Conservation (phyloP, 2,113 vertebrate species). For the Promerops cafer region DNA sequence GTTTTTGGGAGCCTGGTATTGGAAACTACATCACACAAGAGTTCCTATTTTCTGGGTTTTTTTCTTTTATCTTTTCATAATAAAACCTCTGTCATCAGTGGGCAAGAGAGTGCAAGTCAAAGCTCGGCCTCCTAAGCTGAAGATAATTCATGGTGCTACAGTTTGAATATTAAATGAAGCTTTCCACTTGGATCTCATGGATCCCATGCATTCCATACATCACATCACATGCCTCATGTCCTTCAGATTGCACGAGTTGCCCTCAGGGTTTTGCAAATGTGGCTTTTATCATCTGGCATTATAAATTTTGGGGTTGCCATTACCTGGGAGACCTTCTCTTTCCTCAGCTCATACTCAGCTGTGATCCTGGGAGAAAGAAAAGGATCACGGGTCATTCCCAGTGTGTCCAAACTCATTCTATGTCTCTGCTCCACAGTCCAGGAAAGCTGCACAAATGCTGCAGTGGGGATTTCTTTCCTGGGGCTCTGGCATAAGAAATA, state of each 20-base stretch:
- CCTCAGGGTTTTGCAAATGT: neutral
- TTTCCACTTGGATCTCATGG: neutral
- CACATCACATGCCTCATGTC: neutral
- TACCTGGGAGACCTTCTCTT: neutral
- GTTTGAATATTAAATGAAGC: neutral
- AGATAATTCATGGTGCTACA: neutral
- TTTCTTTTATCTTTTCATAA: neutral
- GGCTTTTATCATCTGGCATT: neutral
- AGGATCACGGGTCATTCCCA: rapidly evolving
- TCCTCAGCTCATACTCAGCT: neutral
- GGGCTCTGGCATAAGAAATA: neutral
- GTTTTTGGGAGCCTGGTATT: neutral
- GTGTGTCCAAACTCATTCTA: neutral
- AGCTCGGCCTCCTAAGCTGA: neutral
- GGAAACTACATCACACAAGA: neutral
- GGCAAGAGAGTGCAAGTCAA: neutral
- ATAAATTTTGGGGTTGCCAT: neutral
- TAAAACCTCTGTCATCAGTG: neutral
- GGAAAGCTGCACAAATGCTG: neutral
- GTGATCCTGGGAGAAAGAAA: neutral
- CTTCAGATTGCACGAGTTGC: rapidly evolving
- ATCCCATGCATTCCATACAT: neutral
- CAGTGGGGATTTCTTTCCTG: neutral
- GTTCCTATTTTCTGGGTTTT: neutral
- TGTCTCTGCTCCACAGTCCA: neutral